Conservation (phyloP, 2,113 vertebrate genomes). For the Lophotis ruficrista region DNA sequence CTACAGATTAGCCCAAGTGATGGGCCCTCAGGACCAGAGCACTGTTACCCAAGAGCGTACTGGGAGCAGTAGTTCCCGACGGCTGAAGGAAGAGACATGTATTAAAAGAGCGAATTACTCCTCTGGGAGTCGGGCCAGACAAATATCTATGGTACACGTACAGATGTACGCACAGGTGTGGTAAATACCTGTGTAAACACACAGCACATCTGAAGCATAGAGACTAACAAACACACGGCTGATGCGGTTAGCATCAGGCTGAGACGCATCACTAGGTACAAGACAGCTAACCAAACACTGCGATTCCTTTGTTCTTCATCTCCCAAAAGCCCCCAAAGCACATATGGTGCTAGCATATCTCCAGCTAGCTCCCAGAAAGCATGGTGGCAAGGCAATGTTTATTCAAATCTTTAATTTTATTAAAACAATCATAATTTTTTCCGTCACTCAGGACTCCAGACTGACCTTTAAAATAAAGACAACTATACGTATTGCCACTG, state of each 20-base stretch:
- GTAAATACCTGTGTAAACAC: neutral
- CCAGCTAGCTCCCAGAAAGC: neutral
- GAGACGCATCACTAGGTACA: neutral
- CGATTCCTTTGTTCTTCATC: rapidly evolving
- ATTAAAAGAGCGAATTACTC: neutral
- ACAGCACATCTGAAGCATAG: rapidly evolving
- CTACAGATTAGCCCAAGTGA: neutral
- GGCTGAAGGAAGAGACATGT: neutral
- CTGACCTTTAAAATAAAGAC: neutral
- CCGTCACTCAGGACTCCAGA: neutral
- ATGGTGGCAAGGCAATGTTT: neutral
- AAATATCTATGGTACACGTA: neutral
- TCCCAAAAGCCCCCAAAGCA: neutral
- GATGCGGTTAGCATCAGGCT: neutral
- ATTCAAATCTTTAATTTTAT: neutral
- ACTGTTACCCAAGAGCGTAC: neutral
- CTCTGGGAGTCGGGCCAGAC: neutral
- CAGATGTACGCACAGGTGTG: rapidly evolving
- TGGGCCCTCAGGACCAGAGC: neutral
- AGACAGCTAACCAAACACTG: neutral
- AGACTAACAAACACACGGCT: neutral
- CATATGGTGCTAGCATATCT: neutral
- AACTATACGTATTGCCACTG: neutral
- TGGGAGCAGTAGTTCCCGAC: no score
- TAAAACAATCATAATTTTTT: rapidly evolving